Percentiles rank a stretch among this genome's conserved stretches.
Evolutionary conservation across 2,888 invertebrate species (phyloP).

Genomic region (Ormyrus pomaceus): DNA sequence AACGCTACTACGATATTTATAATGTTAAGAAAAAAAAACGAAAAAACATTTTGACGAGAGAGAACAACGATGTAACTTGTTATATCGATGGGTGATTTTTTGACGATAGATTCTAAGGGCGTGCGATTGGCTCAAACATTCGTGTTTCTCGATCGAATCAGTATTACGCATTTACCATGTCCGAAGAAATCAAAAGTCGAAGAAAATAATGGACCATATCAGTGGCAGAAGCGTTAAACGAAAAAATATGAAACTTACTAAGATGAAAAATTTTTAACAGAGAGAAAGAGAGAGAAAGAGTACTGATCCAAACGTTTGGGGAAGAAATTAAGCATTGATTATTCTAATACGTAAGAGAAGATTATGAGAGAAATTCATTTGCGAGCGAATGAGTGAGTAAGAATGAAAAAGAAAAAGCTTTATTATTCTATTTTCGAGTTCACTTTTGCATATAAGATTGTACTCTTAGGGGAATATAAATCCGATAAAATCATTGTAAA

Average conservation of each 20-base stretch:
- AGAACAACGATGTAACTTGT: conserved; percentile 49
- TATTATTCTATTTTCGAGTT: conserved; percentile 56
- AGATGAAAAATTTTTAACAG: conserved; percentile 11
- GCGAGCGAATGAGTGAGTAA: conserved; percentile 47
- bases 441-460: conserved; percentile 50
- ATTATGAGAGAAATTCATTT: conserved; percentile 44
- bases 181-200: conserved; percentile 67
- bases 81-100: conserved; percentile 40
- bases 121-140: conserved; percentile 61
- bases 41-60: conserved; percentile 32
- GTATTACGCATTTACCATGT: conserved; percentile 65
- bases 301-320: conserved; percentile 50
- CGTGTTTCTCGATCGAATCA: conserved; percentile 68
- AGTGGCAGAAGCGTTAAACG: conserved; percentile 48
- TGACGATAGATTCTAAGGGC: conserved; percentile 43
- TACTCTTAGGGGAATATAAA: conserved; percentile 38
- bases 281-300: neutral
- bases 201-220: conserved; percentile 65
- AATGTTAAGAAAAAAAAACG: conserved; percentile 31
- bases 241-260: conserved; percentile 34
- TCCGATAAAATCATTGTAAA: conserved; percentile 47
- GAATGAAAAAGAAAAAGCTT: conserved; percentile 49
- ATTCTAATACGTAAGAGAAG: conserved; percentile 54
- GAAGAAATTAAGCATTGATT: conserved; percentile 57
- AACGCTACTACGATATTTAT: conserved; percentile 41